Percentiles rank a stretch among this genome's conserved stretches.
These are phyloP conservation scores for Nephrotoma guestfalica DNA, from an alignment of 2,888 invertebrate species.

Conservation along the genomic window DNA sequence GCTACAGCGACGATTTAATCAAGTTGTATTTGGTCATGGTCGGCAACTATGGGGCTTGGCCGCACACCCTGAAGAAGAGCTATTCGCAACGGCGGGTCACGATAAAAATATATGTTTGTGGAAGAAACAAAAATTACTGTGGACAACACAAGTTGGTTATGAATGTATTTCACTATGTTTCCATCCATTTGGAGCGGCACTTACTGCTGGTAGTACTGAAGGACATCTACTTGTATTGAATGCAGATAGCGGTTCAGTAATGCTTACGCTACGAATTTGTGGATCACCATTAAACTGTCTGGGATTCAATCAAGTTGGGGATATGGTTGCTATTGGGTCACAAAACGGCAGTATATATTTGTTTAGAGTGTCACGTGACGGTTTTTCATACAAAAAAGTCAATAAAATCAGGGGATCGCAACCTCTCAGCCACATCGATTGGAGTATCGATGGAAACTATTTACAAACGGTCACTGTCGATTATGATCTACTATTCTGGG, in stretches of 20 bases:
- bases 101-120: conserved; percentile 83
- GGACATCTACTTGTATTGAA: conserved; percentile 78
- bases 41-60: conserved; percentile 77
- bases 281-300: conserved; percentile 77
- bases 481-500: conserved; percentile 82
- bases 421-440: conserved; percentile 73
- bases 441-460: conserved; percentile 80
- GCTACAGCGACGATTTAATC: conserved; percentile 73
- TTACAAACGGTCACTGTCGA: conserved; percentile 82
- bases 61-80: conserved; percentile 79
- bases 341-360: conserved; percentile 71
- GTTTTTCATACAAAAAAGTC: conserved; percentile 78
- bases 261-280: conserved; percentile 73
- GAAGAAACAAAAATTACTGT: conserved; percentile 76
- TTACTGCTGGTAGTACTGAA: conserved; percentile 80
- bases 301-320: conserved; percentile 78
- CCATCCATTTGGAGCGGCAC: conserved; percentile 74
- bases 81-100: conserved; percentile 83
- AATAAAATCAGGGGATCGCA: conserved; percentile 79
- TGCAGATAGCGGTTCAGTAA: conserved; percentile 71
- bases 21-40: conserved; percentile 77
- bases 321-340: conserved; percentile 75
- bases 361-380: conserved; percentile 75
- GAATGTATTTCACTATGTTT: conserved; percentile 80
- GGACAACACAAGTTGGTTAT: conserved; percentile 76